These are phyloP conservation scores for Tapera naevia DNA, from an alignment of 2,797 vertebrate genomes.

Conservation along the genomic window DNA sequence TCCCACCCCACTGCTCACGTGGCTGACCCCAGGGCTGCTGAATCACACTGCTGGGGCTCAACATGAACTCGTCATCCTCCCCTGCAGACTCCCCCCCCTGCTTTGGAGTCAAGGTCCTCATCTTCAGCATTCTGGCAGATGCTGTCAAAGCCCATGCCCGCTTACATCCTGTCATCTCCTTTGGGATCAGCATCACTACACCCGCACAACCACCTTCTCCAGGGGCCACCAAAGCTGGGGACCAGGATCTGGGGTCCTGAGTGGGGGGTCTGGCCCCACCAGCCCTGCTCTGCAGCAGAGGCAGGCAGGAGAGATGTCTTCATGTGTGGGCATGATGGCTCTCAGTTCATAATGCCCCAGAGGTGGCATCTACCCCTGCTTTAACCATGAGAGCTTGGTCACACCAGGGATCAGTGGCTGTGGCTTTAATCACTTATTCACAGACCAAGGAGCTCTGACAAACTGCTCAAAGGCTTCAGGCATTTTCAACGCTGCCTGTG, in stretches of 20 bases:
- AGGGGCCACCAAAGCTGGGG: neutral
- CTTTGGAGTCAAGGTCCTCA: neutral
- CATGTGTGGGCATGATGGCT: neutral
- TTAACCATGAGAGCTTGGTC: neutral
- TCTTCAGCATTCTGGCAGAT: neutral
- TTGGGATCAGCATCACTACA: neutral
- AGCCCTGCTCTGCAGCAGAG: neutral
- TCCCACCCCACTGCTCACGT: neutral
- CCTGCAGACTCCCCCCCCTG: neutral
- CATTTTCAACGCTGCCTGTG: accelerated
- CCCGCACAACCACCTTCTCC: neutral
- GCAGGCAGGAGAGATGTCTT: accelerated
- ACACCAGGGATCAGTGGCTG: neutral
- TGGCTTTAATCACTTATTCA: neutral
- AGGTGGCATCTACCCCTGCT: neutral
- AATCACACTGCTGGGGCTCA: neutral
- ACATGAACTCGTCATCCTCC: neutral
- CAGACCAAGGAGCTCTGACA: neutral
- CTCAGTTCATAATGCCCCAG: accelerated
- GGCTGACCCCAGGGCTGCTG: slow-evolving; percentile 24
- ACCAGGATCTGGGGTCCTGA: neutral
- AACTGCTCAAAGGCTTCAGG: neutral
- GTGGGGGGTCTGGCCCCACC: accelerated
- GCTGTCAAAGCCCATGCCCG: neutral
- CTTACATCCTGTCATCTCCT: neutral